phyloP scores from a whole-genome alignment of 2,888 invertebrate genomes.

The Caenorhabditis sinica region DNA sequence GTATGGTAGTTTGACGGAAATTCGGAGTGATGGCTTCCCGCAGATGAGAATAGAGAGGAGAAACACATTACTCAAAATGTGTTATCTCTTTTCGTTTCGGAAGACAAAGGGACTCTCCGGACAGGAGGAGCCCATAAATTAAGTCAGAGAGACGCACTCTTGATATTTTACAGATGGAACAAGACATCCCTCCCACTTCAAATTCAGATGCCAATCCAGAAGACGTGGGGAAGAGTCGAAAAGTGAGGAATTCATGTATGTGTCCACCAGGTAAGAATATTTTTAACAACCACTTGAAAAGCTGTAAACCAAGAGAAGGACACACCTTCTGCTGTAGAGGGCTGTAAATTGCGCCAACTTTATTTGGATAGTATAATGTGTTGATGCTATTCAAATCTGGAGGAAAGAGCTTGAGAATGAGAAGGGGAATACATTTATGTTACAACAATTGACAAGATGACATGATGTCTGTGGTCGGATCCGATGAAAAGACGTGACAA shows the following conservation, averaged over 20 bases:
- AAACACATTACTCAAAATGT: slow-evolving; percentile 54
- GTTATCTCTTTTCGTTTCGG: slow-evolving; percentile 40
- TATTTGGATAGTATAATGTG: slow-evolving; percentile 62
- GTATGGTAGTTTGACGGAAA: slow-evolving; percentile 57
- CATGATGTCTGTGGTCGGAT: slow-evolving; percentile 54
- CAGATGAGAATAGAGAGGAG: slow-evolving; percentile 39
- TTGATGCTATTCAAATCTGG: slow-evolving; percentile 5
- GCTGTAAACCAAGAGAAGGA: slow-evolving; percentile 43
- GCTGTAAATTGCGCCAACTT: slow-evolving; percentile 55
- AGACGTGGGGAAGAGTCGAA: slow-evolving; percentile 56
- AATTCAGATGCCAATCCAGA: slow-evolving; percentile 23
- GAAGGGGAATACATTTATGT: slow-evolving; percentile 27
- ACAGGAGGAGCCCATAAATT: slow-evolving; percentile 64
- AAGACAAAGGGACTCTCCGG: slow-evolving; percentile 29
- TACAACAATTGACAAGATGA: slow-evolving; percentile 48
- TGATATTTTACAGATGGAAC: slow-evolving; percentile 46
- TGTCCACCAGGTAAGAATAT: slow-evolving; percentile 62
- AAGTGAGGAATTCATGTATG: slow-evolving; percentile 61
- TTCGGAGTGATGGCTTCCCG: slow-evolving; percentile 61
- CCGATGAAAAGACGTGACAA: slow-evolving; percentile 60
- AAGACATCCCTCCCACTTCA: not conserved
- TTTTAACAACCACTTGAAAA: slow-evolving; percentile 55
- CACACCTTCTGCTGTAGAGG: slow-evolving; percentile 34
- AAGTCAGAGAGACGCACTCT: slow-evolving; percentile 33
- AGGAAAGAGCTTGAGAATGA: slow-evolving; percentile 24